A percentile compares a stretch with the other conserved stretches of the same genome.
Evolutionary conservation across 2,797 vertebrate genomes (phyloP).

Genomic region (Rhabdomys pumilio): DNA sequence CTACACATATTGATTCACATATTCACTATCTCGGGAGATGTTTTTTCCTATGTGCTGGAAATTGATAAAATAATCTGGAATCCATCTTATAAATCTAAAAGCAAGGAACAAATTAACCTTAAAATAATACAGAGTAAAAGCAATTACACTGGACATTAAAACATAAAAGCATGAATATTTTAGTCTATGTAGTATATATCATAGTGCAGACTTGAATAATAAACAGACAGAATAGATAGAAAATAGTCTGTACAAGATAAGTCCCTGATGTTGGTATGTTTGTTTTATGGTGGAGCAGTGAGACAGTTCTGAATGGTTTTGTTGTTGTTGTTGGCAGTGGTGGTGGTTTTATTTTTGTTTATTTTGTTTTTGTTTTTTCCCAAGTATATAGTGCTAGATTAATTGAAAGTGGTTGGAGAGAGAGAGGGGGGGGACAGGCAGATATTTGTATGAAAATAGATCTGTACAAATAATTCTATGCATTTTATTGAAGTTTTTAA

Average conservation of each 20-base stretch:
- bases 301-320: not conserved
- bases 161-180: constrained; percentile 35
- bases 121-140: not conserved
- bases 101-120: not conserved
- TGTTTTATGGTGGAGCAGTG: not conserved
- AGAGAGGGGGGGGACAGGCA: too few relatives aligned
- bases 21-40: not conserved
- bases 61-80: constrained; percentile 37
- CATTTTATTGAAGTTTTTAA: not conserved
- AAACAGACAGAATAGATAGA: not conserved
- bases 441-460: not conserved
- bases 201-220: not conserved
- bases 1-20: not conserved
- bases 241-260: not conserved
- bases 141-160: not conserved
- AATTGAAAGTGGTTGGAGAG: not conserved
- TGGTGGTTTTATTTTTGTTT: not conserved
- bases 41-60: not conserved
- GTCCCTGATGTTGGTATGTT: not conserved
- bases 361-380: not conserved
- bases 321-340: not conserved
- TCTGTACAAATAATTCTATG: constrained; percentile 37
- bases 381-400: not conserved
- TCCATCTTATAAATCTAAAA: not conserved
- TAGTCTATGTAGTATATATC: not conserved